Percentiles rank a stretch among this genome's conserved stretches.
Evolutionary conservation across 2,888 invertebrate species (phyloP).

Genomic region (Lampropteryx suffumata): DNA sequence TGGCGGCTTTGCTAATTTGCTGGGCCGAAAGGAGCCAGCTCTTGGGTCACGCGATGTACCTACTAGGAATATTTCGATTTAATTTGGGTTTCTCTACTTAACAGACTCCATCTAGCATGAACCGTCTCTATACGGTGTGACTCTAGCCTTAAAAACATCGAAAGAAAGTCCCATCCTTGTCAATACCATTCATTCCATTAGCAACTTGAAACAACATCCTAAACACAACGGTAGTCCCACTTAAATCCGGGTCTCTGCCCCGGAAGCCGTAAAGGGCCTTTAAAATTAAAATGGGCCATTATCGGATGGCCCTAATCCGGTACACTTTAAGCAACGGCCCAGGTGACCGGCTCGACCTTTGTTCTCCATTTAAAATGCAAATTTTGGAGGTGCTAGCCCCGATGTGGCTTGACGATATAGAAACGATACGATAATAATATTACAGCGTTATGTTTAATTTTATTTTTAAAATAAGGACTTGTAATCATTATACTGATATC

Average conservation of each 20-base stretch:
- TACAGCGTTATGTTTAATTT: too few relatives aligned
- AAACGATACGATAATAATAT: slow-evolving; percentile 19
- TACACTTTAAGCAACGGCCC: slow-evolving; percentile 52
- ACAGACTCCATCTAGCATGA: too few relatives aligned
- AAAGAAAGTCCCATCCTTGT: not conserved
- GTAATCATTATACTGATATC: too few relatives aligned
- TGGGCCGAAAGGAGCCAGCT: too few relatives aligned
- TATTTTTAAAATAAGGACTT: too few relatives aligned
- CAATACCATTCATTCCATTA: slow-evolving; percentile 19
- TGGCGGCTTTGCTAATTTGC: too few relatives aligned
- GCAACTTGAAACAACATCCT: slow-evolving; percentile 35
- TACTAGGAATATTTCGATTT: too few relatives aligned
- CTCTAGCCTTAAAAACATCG: slow-evolving; percentile 3
- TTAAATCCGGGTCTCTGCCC: slow-evolving; percentile 31
- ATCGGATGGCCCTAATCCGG: slow-evolving; percentile 63
- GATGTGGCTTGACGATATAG: slow-evolving; percentile 32
- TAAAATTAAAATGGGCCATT: slow-evolving; percentile 64
- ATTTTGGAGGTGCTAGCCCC: slow-evolving; percentile 37
- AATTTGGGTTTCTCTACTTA: too few relatives aligned
- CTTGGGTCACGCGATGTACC: too few relatives aligned
- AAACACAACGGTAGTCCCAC: slow-evolving; percentile 15
- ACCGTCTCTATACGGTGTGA: too few relatives aligned
- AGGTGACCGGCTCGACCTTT: slow-evolving; percentile 57
- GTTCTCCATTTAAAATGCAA: slow-evolving; percentile 55
- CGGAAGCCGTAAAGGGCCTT: slow-evolving; percentile 39